Percentiles rank a stretch among this genome's conserved stretches.
phyloP scores from a whole-genome alignment of 1,140 invertebrate genomes.

The Drosophila truncata region DNA sequence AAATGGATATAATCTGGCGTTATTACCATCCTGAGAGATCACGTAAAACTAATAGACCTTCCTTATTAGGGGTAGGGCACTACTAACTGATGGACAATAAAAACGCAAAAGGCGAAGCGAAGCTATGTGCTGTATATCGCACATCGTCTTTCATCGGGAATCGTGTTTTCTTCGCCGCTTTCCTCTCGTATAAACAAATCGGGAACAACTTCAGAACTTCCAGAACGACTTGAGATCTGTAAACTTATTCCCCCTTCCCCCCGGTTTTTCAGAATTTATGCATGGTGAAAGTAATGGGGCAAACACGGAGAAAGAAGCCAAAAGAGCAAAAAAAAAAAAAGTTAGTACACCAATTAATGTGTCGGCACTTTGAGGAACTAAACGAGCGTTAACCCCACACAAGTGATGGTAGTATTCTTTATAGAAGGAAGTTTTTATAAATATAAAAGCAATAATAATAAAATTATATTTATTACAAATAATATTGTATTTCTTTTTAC shows the following conservation, averaged over 20 bases:
- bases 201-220: slow-evolving; percentile 26
- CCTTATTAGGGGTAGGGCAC: slow-evolving; percentile 2
- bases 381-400: slow-evolving; percentile 1
- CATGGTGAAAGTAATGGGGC: slow-evolving; percentile 73
- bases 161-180: slow-evolving; percentile 23
- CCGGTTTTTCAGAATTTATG: slow-evolving; percentile 54
- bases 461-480: neutral
- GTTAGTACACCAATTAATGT: slow-evolving; percentile 70
- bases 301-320: slow-evolving; percentile 35
- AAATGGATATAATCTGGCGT: neutral
- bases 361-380: slow-evolving; percentile 35
- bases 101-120: slow-evolving; percentile 43
- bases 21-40: slow-evolving; percentile 14
- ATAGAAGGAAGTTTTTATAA: neutral
- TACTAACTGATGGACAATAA: slow-evolving; percentile 18
- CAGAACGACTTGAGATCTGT: slow-evolving; percentile 31
- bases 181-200: slow-evolving; percentile 32
- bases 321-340: slow-evolving; percentile 48
- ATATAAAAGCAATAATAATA: neutral
- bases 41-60: slow-evolving; percentile 23
- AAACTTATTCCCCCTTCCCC: neutral
- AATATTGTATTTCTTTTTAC: neutral
- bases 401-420: neutral
- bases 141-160: slow-evolving; percentile 43
- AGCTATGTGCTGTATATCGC: slow-evolving; percentile 25